Base-by-base conservation (phyloP, 37 sponge, comb jelly and placozoan genomes). In the Haliclona indistincta region DNA sequence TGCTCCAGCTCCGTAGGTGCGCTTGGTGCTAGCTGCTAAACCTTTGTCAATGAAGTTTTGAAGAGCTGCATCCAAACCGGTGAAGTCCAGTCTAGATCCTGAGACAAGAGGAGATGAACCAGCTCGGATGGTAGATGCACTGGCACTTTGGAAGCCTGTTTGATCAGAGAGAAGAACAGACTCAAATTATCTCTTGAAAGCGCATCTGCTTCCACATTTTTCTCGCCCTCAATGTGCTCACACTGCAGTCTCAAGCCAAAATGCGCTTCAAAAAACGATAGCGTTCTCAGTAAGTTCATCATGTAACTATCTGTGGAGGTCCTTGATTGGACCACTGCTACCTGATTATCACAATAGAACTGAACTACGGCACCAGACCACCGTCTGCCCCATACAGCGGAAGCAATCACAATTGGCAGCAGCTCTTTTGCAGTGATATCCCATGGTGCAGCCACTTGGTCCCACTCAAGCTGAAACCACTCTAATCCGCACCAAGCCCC, bases 41-140 rank as follows among this genome's bases (percentile, higher is more conserved):
- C 64, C 81, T 0, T 71, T 20, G 23, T 34, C 23, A 81, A 36
- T 71, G 63, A 37, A 81, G 58, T 49, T 17, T 19, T 68, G 58
- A 83, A 78, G 73, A 29, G 60, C 51, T 29, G 25, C 38, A 44
- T 81, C 88, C 82, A 75, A 47, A 8, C 32, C 63, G 33, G 32
- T n/a, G 84, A 84, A 6, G 73, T 40, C 85, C 90, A 89, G 71
- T 84, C 81, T 26, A 54, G 54, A 40, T 73, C 38, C 44, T 67
- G 70, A 26, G 67, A 19, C n/a, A 80, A 61, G 45, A 80, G 51
- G 25, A 38, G 42, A 38, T 73, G 20, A 6, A 44, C 37, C 28
- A 23, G 1, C 11, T 30, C n/a, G 8, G 19, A 38, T 8, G 60
- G 74, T 23, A 73, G 33, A 11, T 7, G 56, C 32, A 39, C n/a